Conservation (phyloP, 2,888 invertebrate genomes). For the Nebria salina region DNA sequence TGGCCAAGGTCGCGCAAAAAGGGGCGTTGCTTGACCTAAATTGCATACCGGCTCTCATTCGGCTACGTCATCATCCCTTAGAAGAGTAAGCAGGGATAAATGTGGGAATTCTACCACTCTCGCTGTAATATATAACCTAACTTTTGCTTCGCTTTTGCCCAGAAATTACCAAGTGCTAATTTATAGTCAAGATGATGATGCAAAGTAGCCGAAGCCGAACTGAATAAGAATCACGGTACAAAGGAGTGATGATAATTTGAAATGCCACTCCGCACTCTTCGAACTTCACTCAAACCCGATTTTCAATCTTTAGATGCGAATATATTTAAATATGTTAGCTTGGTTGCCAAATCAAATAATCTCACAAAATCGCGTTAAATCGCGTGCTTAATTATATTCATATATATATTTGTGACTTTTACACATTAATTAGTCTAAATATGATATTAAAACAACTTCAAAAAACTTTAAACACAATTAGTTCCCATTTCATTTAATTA, state of each 20-base stretch:
- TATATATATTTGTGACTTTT: too few relatives aligned
- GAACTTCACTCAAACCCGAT: not conserved
- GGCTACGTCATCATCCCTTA: not conserved
- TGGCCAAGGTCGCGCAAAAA: slow-evolving; percentile 8
- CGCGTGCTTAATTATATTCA: not conserved
- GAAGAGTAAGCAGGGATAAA: not conserved
- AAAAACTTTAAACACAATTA: too few relatives aligned
- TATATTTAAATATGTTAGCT: not conserved
- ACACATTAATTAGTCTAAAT: too few relatives aligned
- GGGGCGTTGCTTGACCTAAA: slow-evolving; percentile 15
- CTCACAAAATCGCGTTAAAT: not conserved
- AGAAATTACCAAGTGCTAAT: not conserved
- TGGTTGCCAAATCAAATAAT: slow-evolving; percentile 6
- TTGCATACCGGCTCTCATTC: not conserved
- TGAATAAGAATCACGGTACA: not conserved
- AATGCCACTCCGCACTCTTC: not conserved
- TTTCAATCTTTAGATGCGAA: not conserved
- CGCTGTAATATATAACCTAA: not conserved
- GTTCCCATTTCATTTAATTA: too few relatives aligned
- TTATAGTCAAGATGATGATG: not conserved
- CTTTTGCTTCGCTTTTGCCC: not conserved
- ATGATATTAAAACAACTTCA: too few relatives aligned
- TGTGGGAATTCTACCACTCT: not conserved
- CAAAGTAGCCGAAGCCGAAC: not conserved
- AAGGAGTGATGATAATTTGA: not conserved